A percentile compares a stretch with the other conserved stretches of the same genome.
phyloP scores from a whole-genome alignment of 2,888 invertebrate species.

The Diarsia brunnea region DNA sequence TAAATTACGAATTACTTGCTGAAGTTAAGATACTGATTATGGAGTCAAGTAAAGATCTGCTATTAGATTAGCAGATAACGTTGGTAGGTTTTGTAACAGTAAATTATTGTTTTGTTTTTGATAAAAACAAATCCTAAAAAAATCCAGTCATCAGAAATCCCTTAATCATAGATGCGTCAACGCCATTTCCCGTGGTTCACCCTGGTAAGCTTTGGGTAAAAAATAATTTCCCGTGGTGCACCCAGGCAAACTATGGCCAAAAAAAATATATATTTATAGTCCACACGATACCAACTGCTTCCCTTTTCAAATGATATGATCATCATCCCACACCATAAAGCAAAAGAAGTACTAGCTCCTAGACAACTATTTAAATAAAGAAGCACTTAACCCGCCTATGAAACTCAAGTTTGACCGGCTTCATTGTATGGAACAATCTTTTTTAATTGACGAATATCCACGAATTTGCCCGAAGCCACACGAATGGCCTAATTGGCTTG shows the following conservation, averaged over 20 bases:
- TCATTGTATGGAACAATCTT: conserved; percentile 62
- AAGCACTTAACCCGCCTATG: conserved; percentile 14
- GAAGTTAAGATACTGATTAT: not conserved
- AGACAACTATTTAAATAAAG: conserved; percentile 21
- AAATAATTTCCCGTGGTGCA: too few species aligned
- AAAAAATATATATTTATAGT: too few species aligned
- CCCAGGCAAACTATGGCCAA: too few species aligned
- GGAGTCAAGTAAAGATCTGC: not conserved
- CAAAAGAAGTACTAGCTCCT: not conserved
- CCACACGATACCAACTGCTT: not conserved
- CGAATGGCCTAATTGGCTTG: conserved; percentile 58
- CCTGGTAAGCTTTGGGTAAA: too few species aligned
- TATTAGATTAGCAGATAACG: too few species aligned
- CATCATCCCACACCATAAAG: not conserved
- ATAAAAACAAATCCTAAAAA: too few species aligned
- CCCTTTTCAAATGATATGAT: not conserved
- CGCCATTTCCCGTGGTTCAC: too few species aligned
- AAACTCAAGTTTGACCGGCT: conserved; percentile 50
- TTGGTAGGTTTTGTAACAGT: too few species aligned
- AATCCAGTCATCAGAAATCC: too few species aligned
- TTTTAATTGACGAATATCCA: conserved; percentile 54
- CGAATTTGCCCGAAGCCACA: conserved; percentile 64
- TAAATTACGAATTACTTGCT: not conserved
- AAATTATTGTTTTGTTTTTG: too few species aligned
- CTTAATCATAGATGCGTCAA: too few species aligned